These are phyloP conservation scores for Physeter macrocephalus DNA, from an alignment of 2,113 vertebrate genomes.

Conservation along the genomic window DNA sequence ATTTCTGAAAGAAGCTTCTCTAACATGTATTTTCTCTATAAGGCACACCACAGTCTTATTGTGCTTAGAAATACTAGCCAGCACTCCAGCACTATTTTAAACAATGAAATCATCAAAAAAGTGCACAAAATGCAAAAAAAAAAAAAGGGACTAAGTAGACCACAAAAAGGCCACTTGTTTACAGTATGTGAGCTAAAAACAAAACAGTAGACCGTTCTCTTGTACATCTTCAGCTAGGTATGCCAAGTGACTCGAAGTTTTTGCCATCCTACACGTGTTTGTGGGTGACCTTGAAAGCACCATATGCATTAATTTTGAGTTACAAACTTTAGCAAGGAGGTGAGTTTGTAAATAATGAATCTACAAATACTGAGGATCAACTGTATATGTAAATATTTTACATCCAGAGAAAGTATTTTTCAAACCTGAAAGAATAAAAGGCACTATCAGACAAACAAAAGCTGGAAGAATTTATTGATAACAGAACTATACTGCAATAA, in stretches of 20 bases:
- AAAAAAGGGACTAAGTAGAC: background rate
- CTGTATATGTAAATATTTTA: background rate
- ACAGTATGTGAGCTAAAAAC: background rate
- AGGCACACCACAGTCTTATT: background rate
- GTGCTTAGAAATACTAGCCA: background rate
- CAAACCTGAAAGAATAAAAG: background rate
- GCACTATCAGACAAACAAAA: background rate
- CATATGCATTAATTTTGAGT: background rate
- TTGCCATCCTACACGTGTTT: background rate
- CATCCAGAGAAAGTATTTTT: background rate
- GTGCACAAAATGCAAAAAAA: background rate
- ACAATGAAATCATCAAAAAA: background rate
- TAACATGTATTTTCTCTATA: background rate
- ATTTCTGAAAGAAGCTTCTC: background rate
- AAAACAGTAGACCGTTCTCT: too few species aligned
- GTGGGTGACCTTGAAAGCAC: background rate
- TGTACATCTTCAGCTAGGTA: background rate
- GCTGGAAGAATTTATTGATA: background rate
- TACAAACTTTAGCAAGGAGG: background rate
- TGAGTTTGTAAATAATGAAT: background rate
- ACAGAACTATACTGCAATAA: background rate
- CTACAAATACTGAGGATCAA: background rate
- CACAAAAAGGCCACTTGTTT: background rate
- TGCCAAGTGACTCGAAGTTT: background rate
- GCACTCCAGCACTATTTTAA: background rate